Evolutionary conservation across 2,113 vertebrate species (phyloP), one percentile per base, ranked within the genome.

Genomic region (Stegostoma tigrinum): DNA sequence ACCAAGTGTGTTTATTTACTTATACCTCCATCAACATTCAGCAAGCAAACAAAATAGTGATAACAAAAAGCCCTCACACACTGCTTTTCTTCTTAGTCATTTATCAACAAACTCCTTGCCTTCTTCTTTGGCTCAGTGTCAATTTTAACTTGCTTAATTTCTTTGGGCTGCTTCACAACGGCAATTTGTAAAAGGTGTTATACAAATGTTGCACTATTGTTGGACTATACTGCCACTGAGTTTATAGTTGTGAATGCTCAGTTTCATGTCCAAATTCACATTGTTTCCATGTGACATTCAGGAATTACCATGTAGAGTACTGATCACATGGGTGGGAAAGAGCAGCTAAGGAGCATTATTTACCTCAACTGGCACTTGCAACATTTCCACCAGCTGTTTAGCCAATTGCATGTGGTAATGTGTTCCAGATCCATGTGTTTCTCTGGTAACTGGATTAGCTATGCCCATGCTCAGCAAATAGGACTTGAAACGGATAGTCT

Each of bases 381-480:
- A 97, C 96, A 99, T 99, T 91, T 98, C 98, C 96, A 98, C 98
- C 30, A 99, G 98, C 80, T 99, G 99, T 96, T 98, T 99, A 0
- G 99, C 98, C 96, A 99, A 97, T 68, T 99, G 98, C 98, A 99
- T 97, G 96, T 99, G 99, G 97, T 99, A 99, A 96, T 99, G 98
- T 15, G 99, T 99, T 67, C 99, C 99, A 0, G 99, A 99, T 96
- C 99, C 99, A 0, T 98, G 97, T 0, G 99, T 99, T 96, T 99
- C 99, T 94, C 99, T 98, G 2, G 99, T 99, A 21, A 99, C 99
- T 42, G 99, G 99, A 96, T 99, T 98, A 95, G 98, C 99, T 96
- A 99, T 99, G 66, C 99, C 99, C 99, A 99, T 99, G 96, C 99
- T 99, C 96, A 99, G 97, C 24, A 99, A 97, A 96, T 99, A 99